These are phyloP conservation scores for Arctia plantaginis DNA, from an alignment of 2,888 invertebrate genomes.

Conservation along the genomic window DNA sequence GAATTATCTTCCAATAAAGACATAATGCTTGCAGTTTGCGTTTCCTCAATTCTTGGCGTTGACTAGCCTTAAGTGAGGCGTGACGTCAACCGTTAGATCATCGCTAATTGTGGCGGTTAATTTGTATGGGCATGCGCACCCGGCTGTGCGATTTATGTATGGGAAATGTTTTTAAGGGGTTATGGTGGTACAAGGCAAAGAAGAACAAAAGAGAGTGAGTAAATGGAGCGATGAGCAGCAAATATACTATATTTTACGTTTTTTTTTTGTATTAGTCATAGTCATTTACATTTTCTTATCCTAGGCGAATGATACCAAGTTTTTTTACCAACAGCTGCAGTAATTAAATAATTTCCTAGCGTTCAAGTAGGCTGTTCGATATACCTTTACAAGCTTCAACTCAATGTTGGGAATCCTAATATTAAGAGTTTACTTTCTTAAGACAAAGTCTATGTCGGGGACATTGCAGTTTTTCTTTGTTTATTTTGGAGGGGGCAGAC, in stretches of 20 bases:
- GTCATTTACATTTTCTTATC: too few relatives aligned
- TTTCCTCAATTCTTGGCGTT: slow-evolving; percentile 19
- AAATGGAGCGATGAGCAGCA: background rate
- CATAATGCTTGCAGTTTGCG: background rate
- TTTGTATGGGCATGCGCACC: slow-evolving; percentile 41
- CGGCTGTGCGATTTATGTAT: slow-evolving; percentile 21
- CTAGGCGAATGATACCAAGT: too few relatives aligned
- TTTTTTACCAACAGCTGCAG: too few relatives aligned
- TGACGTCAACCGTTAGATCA: slow-evolving; percentile 59
- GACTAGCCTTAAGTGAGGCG: slow-evolving; percentile 10
- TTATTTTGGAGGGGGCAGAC: too few relatives aligned
- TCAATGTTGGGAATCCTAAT: too few relatives aligned
- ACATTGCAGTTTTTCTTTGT: too few relatives aligned
- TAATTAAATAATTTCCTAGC: too few relatives aligned
- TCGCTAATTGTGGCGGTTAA: slow-evolving; percentile 53
- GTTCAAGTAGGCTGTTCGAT: too few relatives aligned
- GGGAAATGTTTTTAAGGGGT: slow-evolving; percentile 24
- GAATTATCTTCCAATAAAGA: slow-evolving; percentile 10
- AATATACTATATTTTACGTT: background rate
- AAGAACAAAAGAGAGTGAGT: slow-evolving; percentile 4
- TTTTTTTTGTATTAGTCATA: background rate
- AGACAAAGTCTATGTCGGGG: too few relatives aligned
- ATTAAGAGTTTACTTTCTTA: too few relatives aligned
- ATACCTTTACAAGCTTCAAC: too few relatives aligned
- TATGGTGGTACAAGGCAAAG: slow-evolving; percentile 4